phyloP scores from a whole-genome alignment of 2,113 vertebrate species.

The Gopherus flavomarginatus region DNA sequence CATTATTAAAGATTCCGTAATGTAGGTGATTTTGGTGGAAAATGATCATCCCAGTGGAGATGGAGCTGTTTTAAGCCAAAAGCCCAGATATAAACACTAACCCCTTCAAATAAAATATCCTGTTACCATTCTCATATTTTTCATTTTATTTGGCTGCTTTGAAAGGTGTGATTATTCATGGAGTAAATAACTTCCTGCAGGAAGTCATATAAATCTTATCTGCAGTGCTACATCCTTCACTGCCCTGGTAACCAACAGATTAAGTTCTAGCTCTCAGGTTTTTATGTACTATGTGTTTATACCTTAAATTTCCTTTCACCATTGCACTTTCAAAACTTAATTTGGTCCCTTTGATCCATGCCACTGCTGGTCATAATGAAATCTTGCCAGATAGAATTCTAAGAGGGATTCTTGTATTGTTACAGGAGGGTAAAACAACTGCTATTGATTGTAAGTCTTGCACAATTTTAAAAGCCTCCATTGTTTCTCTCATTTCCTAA shows the following conservation, averaged over 20 bases:
- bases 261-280: background rate
- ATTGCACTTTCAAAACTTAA: background rate
- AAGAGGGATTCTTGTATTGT: background rate
- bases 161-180: conserved; percentile 47
- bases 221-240: conserved; percentile 4
- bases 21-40: background rate
- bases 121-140: conserved; percentile 32
- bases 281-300: background rate
- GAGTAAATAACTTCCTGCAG: conserved; percentile 60
- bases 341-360: conserved; percentile 2
- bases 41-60: background rate
- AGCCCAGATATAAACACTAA: background rate
- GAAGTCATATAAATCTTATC: conserved; percentile 51
- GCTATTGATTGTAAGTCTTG: background rate
- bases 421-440: background rate
- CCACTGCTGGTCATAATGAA: background rate
- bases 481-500: background rate
- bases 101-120: background rate
- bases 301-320: background rate
- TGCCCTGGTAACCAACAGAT: conserved; percentile 39
- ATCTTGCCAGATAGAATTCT: background rate
- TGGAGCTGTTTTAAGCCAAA: background rate
- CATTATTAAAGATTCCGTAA: background rate
- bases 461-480: background rate
- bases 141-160: conserved; percentile 22